A percentile compares a stretch with the other conserved stretches of the same genome.
Evolutionary conservation across 2,113 vertebrate genomes (phyloP).

Genomic region (Microcebus griseorufus): DNA sequence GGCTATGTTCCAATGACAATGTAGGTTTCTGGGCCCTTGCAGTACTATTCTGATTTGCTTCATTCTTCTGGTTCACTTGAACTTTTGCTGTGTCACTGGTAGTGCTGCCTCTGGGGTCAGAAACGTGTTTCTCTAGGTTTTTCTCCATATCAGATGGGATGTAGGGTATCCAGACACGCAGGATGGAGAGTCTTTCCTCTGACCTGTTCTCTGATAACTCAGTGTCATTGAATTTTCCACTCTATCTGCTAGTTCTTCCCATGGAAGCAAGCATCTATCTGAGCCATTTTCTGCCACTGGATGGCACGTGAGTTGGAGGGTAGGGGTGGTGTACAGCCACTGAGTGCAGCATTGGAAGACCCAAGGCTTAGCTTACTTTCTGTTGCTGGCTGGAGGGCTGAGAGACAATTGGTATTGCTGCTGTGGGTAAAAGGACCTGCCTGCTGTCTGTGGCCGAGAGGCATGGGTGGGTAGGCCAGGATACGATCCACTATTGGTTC

Average conservation of each 20-base stretch:
- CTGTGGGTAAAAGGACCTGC: neutral
- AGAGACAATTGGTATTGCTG: neutral
- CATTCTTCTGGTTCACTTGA: neutral
- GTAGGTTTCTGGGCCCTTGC: neutral
- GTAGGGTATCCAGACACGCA: neutral
- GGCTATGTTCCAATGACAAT: neutral
- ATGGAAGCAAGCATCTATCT: neutral
- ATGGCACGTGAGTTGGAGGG: too few species aligned
- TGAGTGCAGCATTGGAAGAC: neutral
- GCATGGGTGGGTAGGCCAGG: accelerated
- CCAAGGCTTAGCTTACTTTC: neutral
- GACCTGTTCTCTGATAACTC: neutral
- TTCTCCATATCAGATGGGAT: neutral
- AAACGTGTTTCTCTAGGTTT: neutral
- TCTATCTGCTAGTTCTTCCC: neutral
- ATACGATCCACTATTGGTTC: neutral
- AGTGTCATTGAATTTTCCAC: neutral
- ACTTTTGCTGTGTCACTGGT: neutral
- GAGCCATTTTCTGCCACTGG: neutral
- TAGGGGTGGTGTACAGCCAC: accelerated
- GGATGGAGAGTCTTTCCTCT: too few species aligned
- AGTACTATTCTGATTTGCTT: neutral
- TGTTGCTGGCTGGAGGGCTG: neutral
- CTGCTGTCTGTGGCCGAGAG: neutral
- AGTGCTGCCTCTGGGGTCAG: neutral